Evolutionary conservation across 1,140 invertebrate species (phyloP).

Genomic region (Pseudomyrmex gracilis): DNA sequence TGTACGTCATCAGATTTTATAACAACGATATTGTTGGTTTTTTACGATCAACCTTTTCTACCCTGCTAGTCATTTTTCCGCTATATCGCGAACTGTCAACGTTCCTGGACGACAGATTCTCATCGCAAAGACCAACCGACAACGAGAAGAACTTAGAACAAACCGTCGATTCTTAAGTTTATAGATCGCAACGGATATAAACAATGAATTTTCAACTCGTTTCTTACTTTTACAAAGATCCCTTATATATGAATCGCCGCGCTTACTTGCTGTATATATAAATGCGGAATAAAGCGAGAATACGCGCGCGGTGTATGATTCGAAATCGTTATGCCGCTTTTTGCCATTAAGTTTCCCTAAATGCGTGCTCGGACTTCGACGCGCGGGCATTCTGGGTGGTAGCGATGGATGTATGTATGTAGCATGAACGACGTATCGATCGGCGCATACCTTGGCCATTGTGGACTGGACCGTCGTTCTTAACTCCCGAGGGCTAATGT

Average conservation of each 20-base stretch:
- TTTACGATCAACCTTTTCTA: conserved; percentile 20
- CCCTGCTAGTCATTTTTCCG: background rate
- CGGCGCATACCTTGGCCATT: conserved; percentile 43
- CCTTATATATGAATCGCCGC: conserved; percentile 73
- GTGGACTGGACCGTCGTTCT: conserved; percentile 15
- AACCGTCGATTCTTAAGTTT: conserved; percentile 72
- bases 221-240: conserved; percentile 82
- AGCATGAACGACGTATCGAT: conserved; percentile 38
- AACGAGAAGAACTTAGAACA: background rate
- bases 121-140: conserved; percentile 6
- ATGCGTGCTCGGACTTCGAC: conserved; percentile 64
- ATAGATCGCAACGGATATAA: conserved; percentile 77
- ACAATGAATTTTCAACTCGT: conserved; percentile 84
- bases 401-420: conserved; percentile 33
- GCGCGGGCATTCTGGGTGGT: conserved; percentile 3
- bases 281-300: conserved; percentile 79
- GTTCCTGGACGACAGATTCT: conserved; percentile 14
- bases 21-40: background rate
- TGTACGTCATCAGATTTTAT: background rate
- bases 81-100: background rate
- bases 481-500: conserved; percentile 15
- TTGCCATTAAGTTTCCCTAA: conserved; percentile 82
- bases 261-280: conserved; percentile 81
- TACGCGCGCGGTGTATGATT: conserved; percentile 63
- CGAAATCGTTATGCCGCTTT: conserved; percentile 78